A percentile compares a stretch with the other conserved stretches of the same genome.
Conservation (phyloP, 2,797 vertebrate species). For the Tolypeutes matacus region DNA sequence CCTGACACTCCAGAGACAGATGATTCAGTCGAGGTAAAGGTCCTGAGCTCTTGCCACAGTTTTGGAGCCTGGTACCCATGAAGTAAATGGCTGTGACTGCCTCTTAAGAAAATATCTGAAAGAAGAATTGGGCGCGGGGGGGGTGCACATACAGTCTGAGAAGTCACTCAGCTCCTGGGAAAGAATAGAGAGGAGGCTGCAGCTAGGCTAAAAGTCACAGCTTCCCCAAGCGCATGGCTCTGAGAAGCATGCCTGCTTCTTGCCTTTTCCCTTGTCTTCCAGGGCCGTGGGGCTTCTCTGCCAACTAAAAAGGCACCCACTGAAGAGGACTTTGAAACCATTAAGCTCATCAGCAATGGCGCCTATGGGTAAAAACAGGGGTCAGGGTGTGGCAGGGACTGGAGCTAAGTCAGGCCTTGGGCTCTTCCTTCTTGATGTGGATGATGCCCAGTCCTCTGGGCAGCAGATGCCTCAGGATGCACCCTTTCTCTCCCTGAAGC, state of each 20-base stretch:
- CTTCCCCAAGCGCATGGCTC: not conserved
- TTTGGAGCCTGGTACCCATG: not conserved
- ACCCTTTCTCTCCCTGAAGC: not conserved
- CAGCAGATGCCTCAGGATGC: not conserved
- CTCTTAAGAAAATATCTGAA: not conserved
- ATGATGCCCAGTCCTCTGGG: not conserved
- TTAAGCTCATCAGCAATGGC: constrained; percentile 98
- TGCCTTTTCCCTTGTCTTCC: constrained; percentile 69
- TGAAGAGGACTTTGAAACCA: constrained; percentile 97
- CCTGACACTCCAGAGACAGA: constrained; percentile 97
- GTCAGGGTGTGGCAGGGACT: not conserved
- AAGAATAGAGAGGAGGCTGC: not conserved
- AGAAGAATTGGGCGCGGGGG: not conserved
- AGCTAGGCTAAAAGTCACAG: not conserved
- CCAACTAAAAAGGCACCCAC: constrained; percentile 93
- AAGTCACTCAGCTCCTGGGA: not conserved
- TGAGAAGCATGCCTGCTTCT: constrained; percentile 23
- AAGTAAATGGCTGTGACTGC: not conserved
- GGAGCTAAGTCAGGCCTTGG: not conserved
- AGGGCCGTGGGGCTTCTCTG: constrained; percentile 90
- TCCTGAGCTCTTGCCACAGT: not conserved
- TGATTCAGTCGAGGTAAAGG: constrained; percentile 94
- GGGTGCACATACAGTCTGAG: not conserved
- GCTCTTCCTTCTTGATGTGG: constrained; percentile 69
- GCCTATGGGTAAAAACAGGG: constrained; percentile 94